Conservation (phyloP, 2,888 invertebrate species). For the Drosophila affinis region DNA sequence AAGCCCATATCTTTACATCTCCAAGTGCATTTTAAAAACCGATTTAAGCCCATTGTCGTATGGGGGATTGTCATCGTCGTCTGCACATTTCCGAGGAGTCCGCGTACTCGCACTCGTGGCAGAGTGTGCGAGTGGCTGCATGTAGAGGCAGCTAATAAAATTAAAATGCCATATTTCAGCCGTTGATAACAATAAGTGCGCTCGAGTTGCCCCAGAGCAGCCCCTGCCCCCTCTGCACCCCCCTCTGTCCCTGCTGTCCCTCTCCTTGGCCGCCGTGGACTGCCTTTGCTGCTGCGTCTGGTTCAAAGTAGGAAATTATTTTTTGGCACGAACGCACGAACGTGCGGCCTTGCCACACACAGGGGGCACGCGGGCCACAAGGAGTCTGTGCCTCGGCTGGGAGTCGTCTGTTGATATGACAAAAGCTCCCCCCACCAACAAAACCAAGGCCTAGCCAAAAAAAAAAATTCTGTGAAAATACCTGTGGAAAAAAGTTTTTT, state of each 20-base stretch:
- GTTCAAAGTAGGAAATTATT: conserved; percentile 69
- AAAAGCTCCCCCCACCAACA: conserved; percentile 35
- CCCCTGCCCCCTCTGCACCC: not conserved
- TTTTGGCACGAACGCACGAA: conserved; percentile 75
- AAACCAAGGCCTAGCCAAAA: conserved; percentile 40
- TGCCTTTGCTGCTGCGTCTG: conserved; percentile 41
- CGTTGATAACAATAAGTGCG: conserved; percentile 81
- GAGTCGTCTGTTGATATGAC: conserved; percentile 66
- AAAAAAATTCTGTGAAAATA: conserved; percentile 46
- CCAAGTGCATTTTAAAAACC: conserved; percentile 1
- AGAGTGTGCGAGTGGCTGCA: conserved; percentile 46
- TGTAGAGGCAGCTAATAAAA: conserved; percentile 75
- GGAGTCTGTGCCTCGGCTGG: not conserved
- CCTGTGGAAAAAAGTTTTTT: conserved; percentile 63
- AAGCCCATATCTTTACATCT: not conserved
- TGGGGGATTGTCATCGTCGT: conserved; percentile 58
- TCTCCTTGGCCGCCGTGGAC: conserved; percentile 1
- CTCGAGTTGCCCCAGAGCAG: conserved; percentile 59
- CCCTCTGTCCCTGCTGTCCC: not conserved
- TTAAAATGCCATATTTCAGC: conserved; percentile 80
- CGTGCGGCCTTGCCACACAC: conserved; percentile 56
- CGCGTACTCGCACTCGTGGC: conserved; percentile 2
- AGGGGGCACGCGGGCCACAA: not conserved
- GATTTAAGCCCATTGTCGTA: conserved; percentile 53
- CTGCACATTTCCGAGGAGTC: no score